These are phyloP conservation scores for Coelinius sp. DNA, from an alignment of 2,888 invertebrate genomes.

Conservation along the genomic window DNA sequence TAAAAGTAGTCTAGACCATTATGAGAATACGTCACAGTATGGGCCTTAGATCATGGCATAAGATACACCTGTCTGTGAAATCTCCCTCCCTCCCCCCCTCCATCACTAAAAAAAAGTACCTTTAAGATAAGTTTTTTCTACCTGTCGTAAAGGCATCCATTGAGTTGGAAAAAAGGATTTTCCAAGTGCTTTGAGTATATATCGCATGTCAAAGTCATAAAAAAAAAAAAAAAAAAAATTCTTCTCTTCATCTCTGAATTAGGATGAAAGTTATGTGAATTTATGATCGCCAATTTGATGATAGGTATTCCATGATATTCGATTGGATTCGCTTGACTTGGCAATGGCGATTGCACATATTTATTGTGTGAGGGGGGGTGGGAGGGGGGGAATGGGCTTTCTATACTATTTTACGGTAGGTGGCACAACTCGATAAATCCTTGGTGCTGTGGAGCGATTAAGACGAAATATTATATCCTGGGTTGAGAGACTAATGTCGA, in stretches of 20 bases:
- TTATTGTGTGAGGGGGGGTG: not conserved
- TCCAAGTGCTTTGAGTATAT: not conserved
- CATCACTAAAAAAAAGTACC: not conserved
- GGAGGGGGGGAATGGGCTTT: constrained; percentile 37
- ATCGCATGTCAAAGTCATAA: constrained; percentile 18
- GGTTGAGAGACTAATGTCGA: constrained; percentile 10
- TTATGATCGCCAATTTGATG: constrained; percentile 5
- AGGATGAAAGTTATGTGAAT: constrained; percentile 15
- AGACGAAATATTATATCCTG: constrained; percentile 45
- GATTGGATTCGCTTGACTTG: constrained; percentile 25
- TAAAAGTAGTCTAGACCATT: constrained; percentile 18
- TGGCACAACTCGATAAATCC: constrained; percentile 32
- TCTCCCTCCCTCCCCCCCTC: not conserved
- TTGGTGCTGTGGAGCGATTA: constrained; percentile 38
- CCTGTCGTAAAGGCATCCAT: constrained; percentile 12
- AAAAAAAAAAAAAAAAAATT: not conserved
- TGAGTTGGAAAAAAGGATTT: constrained; percentile 11
- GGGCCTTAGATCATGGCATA: constrained; percentile 11
- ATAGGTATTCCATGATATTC: constrained; percentile 20
- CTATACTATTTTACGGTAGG: constrained; percentile 42
- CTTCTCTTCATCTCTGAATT: not conserved
- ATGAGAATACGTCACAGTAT: constrained; percentile 24
- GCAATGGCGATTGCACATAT: not conserved
- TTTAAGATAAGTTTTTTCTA: constrained; percentile 7
- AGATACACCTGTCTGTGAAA: constrained; percentile 19